Evolutionary conservation across 2,888 invertebrate species (phyloP), one percentile per base, ranked within the genome.

Genomic region (Ferrisia virgata): DNA sequence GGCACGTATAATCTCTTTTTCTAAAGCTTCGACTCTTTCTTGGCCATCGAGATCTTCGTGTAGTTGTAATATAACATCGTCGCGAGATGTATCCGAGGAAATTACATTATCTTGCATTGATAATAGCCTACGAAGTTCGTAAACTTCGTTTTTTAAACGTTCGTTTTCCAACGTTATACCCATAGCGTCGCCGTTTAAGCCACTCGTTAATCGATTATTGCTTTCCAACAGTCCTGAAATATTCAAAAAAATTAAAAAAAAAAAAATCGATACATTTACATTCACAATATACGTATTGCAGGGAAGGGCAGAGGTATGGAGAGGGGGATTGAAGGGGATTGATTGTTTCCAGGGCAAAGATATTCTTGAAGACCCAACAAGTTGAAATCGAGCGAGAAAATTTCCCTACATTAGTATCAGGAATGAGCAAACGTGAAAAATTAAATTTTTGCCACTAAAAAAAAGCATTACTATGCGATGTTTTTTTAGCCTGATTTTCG

Each of bases 81-180:
- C 92, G 0, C 92, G 40, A 31, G 79, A 58, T 36, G 78, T 58
- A 78, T 58, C 69, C 11, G 78, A 92, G 6, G 92, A 91, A 64
- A 93, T 85, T 39, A 69, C 39, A 15, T 79, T 69, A 33, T 85
- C 92, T 40, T 82, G 81, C 22, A 87, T 86, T 9, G 86, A 86
- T 85, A 95, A 89, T 85, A 93, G 89, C 85, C 93, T 90, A 69
- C 93, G 90, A 79, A 94, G 90, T 87, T 94, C 90, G 0, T 93
- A 93, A 15, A 94, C 90, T 88, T 93, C 93, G 85, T 93, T 92
- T 89, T 93, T 90, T 85, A 95, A 90, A 85, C 94, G 91, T 88
- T 95, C 95, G 88, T 95, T 95, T 88, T 95, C 95, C 86, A 92
- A 89, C 84, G 93, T 91, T 85, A 95, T 90, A 85, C 93, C 89